phyloP scores from a whole-genome alignment of 2,113 vertebrate genomes.

The Chamaetylas fuelleborni region DNA sequence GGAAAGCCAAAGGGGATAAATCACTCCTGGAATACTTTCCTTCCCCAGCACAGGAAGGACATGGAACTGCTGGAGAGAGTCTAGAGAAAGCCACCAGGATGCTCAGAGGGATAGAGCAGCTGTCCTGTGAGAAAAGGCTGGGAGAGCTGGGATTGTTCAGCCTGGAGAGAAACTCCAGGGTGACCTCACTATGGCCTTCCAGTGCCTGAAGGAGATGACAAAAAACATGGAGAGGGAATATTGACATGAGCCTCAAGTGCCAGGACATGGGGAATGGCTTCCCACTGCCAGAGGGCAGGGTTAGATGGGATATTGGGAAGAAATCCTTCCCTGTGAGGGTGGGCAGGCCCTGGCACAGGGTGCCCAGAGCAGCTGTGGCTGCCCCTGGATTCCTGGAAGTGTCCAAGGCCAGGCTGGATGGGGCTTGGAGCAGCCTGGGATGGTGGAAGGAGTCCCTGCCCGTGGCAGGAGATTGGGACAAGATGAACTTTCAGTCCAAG shows the following conservation, averaged over 20 bases:
- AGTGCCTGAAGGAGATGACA: background rate
- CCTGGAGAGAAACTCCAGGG: background rate
- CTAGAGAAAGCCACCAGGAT: background rate
- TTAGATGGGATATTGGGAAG: background rate
- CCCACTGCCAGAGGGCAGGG: fast-evolving
- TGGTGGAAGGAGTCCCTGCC: background rate
- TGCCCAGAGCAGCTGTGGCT: background rate
- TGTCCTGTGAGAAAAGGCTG: background rate
- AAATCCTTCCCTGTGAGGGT: background rate
- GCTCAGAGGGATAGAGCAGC: background rate
- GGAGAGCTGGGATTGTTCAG: background rate
- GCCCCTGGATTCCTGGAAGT: background rate
- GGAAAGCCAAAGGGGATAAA: background rate
- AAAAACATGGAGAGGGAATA: background rate
- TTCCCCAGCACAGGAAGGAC: background rate
- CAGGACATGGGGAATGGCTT: background rate
- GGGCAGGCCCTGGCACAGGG: background rate
- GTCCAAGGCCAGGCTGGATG: fast-evolving
- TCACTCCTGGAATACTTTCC: background rate
- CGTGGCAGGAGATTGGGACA: fast-evolving
- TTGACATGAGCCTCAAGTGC: background rate
- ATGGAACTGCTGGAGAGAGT: background rate
- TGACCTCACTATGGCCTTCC: background rate
- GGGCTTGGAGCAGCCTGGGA: background rate
- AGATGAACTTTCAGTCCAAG: background rate